Evolutionary conservation across 37 sponge, comb jelly and placozoan species (phyloP).

Genomic region (Geodia barretti): DNA sequence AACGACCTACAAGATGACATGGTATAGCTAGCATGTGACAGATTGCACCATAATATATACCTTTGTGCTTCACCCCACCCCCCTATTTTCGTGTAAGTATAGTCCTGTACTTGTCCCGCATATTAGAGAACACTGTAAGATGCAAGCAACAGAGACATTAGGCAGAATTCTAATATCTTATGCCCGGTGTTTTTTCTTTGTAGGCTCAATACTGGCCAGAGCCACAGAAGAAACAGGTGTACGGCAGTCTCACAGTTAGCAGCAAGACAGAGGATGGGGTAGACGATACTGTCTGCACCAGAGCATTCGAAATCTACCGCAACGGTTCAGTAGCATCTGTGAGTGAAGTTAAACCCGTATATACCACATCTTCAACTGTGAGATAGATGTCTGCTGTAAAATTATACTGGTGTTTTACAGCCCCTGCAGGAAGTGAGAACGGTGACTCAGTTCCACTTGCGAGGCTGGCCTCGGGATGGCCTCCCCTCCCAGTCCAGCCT

Average conservation of each 20-base stretch:
- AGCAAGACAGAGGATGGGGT: not conserved
- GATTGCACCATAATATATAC: too few relatives aligned
- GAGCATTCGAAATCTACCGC: not conserved
- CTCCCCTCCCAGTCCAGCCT: conserved; percentile 1
- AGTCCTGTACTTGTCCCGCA: not conserved
- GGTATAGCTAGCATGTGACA: too few relatives aligned
- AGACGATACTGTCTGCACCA: not conserved
- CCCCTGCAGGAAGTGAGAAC: not conserved
- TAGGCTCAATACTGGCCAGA: not conserved
- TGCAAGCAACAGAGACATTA: too few relatives aligned
- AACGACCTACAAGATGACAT: conserved; percentile 17
- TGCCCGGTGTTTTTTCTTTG: too few relatives aligned
- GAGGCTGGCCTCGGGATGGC: conserved; percentile 40
- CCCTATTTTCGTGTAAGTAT: not conserved
- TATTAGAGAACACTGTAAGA: not conserved
- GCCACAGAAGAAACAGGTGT: not conserved
- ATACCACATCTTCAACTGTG: too few relatives aligned
- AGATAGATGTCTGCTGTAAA: too few relatives aligned
- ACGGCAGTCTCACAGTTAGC: not conserved
- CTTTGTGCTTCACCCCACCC: too few relatives aligned
- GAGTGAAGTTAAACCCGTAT: not conserved
- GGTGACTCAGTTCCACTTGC: conserved; percentile 51
- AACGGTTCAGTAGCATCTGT: not conserved
- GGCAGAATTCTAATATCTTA: too few relatives aligned
- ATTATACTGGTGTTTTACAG: not conserved